A percentile compares a stretch with the other conserved stretches of the same genome.
These are phyloP conservation scores for Tichodroma muraria DNA, from an alignment of 2,113 vertebrate species.

Conservation along the genomic window DNA sequence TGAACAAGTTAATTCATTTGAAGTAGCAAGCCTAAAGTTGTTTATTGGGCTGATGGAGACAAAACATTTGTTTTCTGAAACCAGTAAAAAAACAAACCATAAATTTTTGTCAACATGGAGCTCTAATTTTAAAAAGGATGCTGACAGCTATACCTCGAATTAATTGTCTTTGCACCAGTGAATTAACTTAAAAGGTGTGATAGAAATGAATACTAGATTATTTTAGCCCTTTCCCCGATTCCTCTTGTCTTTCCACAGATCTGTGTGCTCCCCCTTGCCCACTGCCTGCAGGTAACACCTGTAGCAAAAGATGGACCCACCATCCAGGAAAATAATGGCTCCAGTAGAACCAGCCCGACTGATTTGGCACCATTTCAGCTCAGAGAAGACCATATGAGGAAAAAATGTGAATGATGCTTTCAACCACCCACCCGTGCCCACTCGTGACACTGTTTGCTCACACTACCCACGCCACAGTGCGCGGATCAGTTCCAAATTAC, in stretches of 20 bases:
- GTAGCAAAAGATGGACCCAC: background rate
- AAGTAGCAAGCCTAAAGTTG: background rate
- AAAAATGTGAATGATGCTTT: conserved; percentile 20
- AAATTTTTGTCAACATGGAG: background rate
- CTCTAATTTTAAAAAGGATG: background rate
- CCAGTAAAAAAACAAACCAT: background rate
- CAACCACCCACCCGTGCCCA: conserved; percentile 28
- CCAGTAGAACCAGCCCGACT: background rate
- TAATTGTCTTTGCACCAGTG: background rate
- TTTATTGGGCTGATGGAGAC: background rate
- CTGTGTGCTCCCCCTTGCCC: background rate
- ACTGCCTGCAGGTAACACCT: background rate
- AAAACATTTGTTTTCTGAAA: background rate
- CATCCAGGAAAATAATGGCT: background rate
- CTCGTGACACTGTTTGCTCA: conserved; percentile 46
- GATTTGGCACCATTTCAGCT: background rate
- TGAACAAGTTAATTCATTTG: background rate
- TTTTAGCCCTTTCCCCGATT: background rate
- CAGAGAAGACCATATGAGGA: conserved; percentile 19
- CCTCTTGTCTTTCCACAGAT: background rate
- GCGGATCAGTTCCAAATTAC: background rate
- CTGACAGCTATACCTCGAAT: background rate
- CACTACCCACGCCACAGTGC: background rate
- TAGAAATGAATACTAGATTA: background rate
- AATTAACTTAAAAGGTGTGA: background rate